A percentile compares a stretch with the other conserved stretches of the same genome.
phyloP scores from a whole-genome alignment of 2,888 invertebrate genomes.

The Fragum fragum region DNA sequence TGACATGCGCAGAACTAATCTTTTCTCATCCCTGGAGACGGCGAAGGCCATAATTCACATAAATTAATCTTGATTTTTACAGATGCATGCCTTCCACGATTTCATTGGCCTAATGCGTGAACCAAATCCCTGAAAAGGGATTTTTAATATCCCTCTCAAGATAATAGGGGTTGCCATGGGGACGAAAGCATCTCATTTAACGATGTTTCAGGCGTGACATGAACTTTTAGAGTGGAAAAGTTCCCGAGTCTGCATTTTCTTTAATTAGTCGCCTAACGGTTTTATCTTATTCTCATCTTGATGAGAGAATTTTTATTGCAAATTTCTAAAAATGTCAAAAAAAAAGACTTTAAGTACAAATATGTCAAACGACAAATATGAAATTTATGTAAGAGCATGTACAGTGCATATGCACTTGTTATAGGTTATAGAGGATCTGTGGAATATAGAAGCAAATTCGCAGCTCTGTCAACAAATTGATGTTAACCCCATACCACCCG shows the following conservation, averaged over 20 bases:
- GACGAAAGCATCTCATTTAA: conserved; percentile 22
- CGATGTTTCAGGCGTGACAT: conserved; percentile 27
- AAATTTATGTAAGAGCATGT: no score
- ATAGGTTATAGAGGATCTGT: no score
- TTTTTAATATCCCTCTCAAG: conserved; percentile 27
- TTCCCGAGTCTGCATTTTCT: conserved; percentile 18
- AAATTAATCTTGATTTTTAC: conserved; percentile 41
- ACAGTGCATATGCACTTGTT: no score
- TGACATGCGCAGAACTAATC: conserved; percentile 29
- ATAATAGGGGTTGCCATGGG: conserved; percentile 31
- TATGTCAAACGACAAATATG: no score
- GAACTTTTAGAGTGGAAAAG: conserved; percentile 9
- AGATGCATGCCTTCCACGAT: conserved; percentile 18
- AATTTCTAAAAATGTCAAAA: no score
- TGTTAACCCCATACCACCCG: no score
- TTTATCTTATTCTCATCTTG: not conserved
- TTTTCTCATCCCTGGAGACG: conserved; percentile 31
- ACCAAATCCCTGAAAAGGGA: conserved; percentile 26
- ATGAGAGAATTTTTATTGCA: no score
- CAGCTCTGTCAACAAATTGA: no score
- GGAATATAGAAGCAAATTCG: no score
- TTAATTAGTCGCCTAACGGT: conserved; percentile 3
- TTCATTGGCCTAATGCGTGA: conserved; percentile 7
- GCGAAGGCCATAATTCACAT: conserved; percentile 32
- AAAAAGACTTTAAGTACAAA: no score